A percentile compares a stretch with the other conserved stretches of the same genome.
phyloP scores from a whole-genome alignment of 2,797 vertebrate genomes.

The Botia almorhae region DNA sequence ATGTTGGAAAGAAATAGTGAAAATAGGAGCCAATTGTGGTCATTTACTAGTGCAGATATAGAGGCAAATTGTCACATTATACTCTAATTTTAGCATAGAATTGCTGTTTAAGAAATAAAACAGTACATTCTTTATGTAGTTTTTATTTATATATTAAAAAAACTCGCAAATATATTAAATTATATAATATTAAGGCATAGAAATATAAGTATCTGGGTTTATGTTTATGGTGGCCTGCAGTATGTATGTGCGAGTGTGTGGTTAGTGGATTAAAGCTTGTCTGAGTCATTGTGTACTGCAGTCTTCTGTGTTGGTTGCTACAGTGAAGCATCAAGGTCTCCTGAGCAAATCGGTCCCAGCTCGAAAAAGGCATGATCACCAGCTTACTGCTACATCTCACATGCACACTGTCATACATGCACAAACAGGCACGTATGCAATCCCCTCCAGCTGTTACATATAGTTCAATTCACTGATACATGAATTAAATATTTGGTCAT shows the following conservation, averaged over 20 bases:
- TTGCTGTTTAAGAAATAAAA: not conserved
- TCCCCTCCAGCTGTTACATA: not conserved
- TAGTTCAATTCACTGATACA: not conserved
- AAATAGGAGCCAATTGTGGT: not conserved
- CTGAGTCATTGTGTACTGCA: slow-evolving; percentile 50
- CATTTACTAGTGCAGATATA: too few species aligned
- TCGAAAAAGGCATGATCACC: not conserved
- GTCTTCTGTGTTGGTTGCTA: slow-evolving; percentile 40
- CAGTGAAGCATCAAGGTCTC: slow-evolving; percentile 39
- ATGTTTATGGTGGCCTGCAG: not conserved
- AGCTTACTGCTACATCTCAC: not conserved
- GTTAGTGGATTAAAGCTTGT: slow-evolving; percentile 15
- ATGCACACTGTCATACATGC: slow-evolving; percentile 20
- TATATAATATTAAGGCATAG: not conserved
- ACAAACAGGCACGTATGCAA: slow-evolving; percentile 6
- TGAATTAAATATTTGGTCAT: not conserved
- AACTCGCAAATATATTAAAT: too few species aligned
- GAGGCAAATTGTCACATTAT: not conserved
- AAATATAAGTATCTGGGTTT: slow-evolving; percentile 4
- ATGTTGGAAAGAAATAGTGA: not conserved
- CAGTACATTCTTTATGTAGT: slow-evolving; percentile 1
- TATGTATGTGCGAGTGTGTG: slow-evolving; percentile 43
- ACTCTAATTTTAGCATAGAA: not conserved
- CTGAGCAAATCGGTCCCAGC: slow-evolving; percentile 43
- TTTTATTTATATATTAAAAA: not conserved